Evolutionary conservation across 2,888 invertebrate species (phyloP), one percentile per base, ranked within the genome.

Genomic region (Ypsolopha sequella): DNA sequence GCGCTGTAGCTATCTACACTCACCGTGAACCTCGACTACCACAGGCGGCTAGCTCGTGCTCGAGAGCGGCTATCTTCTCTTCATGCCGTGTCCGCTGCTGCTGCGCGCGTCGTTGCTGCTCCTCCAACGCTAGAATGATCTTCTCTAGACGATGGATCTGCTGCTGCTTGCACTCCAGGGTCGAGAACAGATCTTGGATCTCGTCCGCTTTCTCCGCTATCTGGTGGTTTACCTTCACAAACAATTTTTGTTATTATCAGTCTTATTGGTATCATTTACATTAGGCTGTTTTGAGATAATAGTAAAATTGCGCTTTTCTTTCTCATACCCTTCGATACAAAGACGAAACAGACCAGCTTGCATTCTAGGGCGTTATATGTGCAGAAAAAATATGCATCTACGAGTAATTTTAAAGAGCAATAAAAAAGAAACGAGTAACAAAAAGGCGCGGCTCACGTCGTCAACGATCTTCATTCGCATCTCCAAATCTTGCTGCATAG

Each of bases 31-130:
- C 47, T 8, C 36, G n/a, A 7, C 36, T 8, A 10, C 71, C 73
- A 36, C 67, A 69, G 14, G 77, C 77, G 9, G 80, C 80, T n/a
- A 89, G 71, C 58, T 87, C 82, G 52, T 88, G 68, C 59, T 89
- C 89, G 0, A 90, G 73, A 47, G 87, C 80, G 0, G 89, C 89
- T 33, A 90, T 89, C 53, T 88, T 88, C 58, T 81, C 86, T 61
- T 90, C 90, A 53, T 89, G 78, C 0, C 89, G 78, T 38, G 88
- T 89, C 4, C 90, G 86, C 62, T 89, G 89, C 55, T 86, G 88
- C 60, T 90, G 89, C 6, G 88, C 82, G 10, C 87, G 80, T 39
- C 86, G 71, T 59, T 89, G 88, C 56, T 90, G 89, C 54, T 88
- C 88, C 58, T 88, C 89, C 60, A 89, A 66, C 43, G 88, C 84